Conservation (phyloP, 1,140 invertebrate species). For the Tetramorium simillimum region DNA sequence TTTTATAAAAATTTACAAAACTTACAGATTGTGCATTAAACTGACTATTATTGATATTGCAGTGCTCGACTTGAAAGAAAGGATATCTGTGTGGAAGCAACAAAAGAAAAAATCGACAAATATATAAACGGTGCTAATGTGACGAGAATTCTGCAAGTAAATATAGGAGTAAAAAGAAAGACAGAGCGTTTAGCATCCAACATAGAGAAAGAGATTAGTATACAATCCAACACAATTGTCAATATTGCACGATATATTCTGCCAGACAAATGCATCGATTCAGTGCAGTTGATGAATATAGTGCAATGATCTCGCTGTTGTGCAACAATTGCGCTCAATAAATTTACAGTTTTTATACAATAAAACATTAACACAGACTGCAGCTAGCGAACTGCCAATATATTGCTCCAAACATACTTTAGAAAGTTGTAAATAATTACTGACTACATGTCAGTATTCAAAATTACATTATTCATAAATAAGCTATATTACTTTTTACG, state of each 20-base stretch:
- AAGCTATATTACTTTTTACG: constrained; percentile 69
- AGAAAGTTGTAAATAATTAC: constrained; percentile 73
- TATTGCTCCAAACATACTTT: constrained; percentile 74
- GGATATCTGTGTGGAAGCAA: constrained; percentile 92
- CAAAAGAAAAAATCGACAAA: constrained; percentile 87
- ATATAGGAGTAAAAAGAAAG: constrained; percentile 12
- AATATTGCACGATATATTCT: constrained; percentile 68
- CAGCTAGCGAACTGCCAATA: constrained; percentile 81
- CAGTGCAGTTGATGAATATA: constrained; percentile 69
- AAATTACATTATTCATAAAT: constrained; percentile 70
- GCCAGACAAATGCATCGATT: constrained; percentile 58
- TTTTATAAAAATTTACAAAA: background rate
- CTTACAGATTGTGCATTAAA: background rate
- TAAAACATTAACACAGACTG: constrained; percentile 79
- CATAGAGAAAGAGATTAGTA: background rate
- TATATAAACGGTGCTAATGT: constrained; percentile 76
- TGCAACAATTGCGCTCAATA: constrained; percentile 81
- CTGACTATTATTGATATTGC: constrained; percentile 68
- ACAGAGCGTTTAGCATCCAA: background rate
- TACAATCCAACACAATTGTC: constrained; percentile 56
- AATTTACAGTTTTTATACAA: constrained; percentile 83
- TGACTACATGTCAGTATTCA: constrained; percentile 58
- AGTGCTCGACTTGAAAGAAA: constrained; percentile 91
- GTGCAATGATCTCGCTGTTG: constrained; percentile 82
- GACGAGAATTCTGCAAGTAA: constrained; percentile 52